phyloP scores from a whole-genome alignment of 2,113 vertebrate genomes.

The Psephotus haematonotus region DNA sequence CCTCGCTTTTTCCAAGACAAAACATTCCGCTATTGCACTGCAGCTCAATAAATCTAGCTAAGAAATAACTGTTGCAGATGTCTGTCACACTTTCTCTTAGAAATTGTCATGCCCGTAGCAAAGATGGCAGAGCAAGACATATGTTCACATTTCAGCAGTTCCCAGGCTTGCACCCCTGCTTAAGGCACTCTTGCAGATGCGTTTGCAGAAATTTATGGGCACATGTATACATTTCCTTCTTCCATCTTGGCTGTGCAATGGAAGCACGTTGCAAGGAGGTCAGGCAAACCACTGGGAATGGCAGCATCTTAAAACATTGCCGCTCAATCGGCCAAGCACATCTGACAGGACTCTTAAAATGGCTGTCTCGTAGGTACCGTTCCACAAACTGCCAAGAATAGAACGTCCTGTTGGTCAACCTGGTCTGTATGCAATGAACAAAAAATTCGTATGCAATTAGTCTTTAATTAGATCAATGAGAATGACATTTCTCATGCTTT shows the following conservation, averaged over 20 bases:
- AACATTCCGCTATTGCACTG: not conserved
- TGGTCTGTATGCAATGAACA: fast-evolving
- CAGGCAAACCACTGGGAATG: not conserved
- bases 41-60: not conserved
- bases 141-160: not conserved
- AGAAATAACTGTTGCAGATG: not conserved
- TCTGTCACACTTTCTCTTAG: not conserved
- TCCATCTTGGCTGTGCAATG: not conserved
- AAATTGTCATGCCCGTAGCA: not conserved
- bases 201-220: not conserved
- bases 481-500: not conserved
- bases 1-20: not conserved
- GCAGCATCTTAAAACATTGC: not conserved
- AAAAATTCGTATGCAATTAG: not conserved
- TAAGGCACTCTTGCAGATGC: not conserved
- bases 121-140: not conserved
- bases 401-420: not conserved
- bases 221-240: not conserved
- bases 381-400: fast-evolving
- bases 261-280: not conserved
- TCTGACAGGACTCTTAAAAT: not conserved
- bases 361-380: not conserved
- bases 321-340: not conserved
- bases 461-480: not conserved
- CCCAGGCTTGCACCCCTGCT: not conserved